Conservation (phyloP, 2,113 vertebrate genomes). For the Blennius ocellaris region DNA sequence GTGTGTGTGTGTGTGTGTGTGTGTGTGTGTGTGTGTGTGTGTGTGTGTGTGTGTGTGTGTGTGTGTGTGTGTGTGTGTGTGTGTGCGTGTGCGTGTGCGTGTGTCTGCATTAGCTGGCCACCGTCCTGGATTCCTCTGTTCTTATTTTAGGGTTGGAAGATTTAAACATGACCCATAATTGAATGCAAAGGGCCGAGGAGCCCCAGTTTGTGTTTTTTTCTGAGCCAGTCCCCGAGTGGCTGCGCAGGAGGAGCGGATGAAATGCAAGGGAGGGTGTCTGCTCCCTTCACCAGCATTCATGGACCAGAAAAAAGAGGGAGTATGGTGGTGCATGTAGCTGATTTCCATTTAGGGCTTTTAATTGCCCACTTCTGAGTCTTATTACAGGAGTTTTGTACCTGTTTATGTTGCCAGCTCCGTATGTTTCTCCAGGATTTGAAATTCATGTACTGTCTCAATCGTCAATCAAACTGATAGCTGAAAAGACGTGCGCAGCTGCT, state of each 20-base stretch:
- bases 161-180: slow-evolving; percentile 69
- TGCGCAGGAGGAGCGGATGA: slow-evolving; percentile 45
- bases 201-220: slow-evolving; percentile 14
- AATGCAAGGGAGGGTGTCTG: slow-evolving; percentile 19
- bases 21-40: slow-evolving; percentile 43
- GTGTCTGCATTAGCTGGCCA: slow-evolving; percentile 45
- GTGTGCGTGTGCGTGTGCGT: slow-evolving; percentile 33
- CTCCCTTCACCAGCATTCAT: slow-evolving; percentile 48
- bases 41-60: slow-evolving; percentile 22
- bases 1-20: slow-evolving; percentile 30
- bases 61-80: slow-evolving; percentile 42
- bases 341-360: slow-evolving; percentile 79
- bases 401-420: slow-evolving; percentile 60
- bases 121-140: slow-evolving; percentile 53
- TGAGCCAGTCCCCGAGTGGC: slow-evolving; percentile 49
- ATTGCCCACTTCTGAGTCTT: slow-evolving; percentile 77
- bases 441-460: slow-evolving; percentile 75
- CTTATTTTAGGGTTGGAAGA: slow-evolving; percentile 58
- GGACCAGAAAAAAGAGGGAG: slow-evolving; percentile 47
- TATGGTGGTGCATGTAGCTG: slow-evolving; percentile 50
- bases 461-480: slow-evolving; percentile 79
- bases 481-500: slow-evolving; percentile 59
- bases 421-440: slow-evolving; percentile 71
- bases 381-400: slow-evolving; percentile 76
- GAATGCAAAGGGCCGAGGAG: slow-evolving; percentile 53